These are phyloP conservation scores for Bacillus rossius DNA, from an alignment of 1,140 invertebrate genomes.

Conservation along the genomic window DNA sequence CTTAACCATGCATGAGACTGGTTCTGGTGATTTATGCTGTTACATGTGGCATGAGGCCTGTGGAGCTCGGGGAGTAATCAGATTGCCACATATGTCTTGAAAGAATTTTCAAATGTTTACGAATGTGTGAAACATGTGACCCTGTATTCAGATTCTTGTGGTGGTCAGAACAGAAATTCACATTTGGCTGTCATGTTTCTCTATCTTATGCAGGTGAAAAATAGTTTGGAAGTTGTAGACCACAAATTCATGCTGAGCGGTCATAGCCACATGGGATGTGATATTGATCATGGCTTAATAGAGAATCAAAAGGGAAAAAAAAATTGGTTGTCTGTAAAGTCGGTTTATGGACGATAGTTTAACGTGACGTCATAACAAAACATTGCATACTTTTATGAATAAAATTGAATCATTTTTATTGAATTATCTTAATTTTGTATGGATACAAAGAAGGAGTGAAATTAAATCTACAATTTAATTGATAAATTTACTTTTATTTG, in stretches of 20 bases:
- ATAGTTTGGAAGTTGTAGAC: not conserved
- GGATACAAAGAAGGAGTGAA: too few relatives aligned
- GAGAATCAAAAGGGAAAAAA: constrained; percentile 7
- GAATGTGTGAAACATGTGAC: not conserved
- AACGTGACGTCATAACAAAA: too few relatives aligned
- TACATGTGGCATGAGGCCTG: too few relatives aligned
- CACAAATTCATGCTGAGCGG: constrained; percentile 5
- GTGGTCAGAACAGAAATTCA: constrained; percentile 19
- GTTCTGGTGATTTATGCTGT: too few relatives aligned
- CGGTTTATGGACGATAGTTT: too few relatives aligned
- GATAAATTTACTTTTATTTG: too few relatives aligned
- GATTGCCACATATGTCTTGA: constrained; percentile 11
- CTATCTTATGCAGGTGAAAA: constrained; percentile 12
- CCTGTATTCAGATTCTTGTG: constrained; percentile 5
- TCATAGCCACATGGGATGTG: constrained; percentile 8
- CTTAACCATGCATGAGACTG: constrained; percentile 12
- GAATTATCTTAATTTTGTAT: too few relatives aligned
- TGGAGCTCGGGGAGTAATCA: constrained; percentile 1
- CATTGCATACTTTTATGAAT: too few relatives aligned
- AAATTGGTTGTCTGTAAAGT: too few relatives aligned
- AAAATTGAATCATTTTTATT: too few relatives aligned
- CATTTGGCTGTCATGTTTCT: constrained; percentile 7
- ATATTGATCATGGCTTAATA: constrained; percentile 6
- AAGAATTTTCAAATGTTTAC: not conserved
- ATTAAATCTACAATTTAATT: too few relatives aligned